Evolutionary conservation across 2,888 invertebrate species (phyloP).

Genomic region (Crematogaster levior): DNA sequence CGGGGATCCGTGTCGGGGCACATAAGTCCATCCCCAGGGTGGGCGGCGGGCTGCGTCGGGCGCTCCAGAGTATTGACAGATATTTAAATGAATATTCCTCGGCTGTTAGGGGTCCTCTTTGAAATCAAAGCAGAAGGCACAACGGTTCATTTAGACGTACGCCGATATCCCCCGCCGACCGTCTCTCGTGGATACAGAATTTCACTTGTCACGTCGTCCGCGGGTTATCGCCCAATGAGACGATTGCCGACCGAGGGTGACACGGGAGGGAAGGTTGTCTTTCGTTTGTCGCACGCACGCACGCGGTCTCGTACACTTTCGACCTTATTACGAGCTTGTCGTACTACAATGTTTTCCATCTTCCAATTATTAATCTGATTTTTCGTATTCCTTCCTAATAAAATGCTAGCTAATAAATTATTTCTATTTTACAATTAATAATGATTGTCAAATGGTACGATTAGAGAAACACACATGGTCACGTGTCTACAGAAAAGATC

Average conservation of each 20-base stretch:
- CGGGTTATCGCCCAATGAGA: constrained; percentile 69
- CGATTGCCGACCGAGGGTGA: constrained; percentile 63
- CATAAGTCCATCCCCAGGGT: constrained; percentile 74
- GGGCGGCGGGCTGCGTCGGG: constrained; percentile 72
- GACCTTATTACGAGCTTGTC: constrained; percentile 18
- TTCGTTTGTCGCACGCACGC: constrained; percentile 67
- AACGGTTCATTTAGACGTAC: constrained; percentile 81
- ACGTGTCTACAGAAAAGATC: background rate
- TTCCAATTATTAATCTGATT: background rate
- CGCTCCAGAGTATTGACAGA: constrained; percentile 82
- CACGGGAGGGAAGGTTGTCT: constrained; percentile 62
- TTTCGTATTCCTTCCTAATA: background rate
- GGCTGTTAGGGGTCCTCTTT: constrained; percentile 81
- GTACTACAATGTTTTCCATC: background rate
- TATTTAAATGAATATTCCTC: constrained; percentile 85
- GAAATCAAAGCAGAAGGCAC: constrained; percentile 82
- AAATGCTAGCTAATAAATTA: background rate
- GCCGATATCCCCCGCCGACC: constrained; percentile 75
- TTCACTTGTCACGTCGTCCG: constrained; percentile 81
- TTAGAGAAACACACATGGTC: background rate
- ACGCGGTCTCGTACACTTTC: constrained; percentile 56
- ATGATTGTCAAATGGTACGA: background rate
- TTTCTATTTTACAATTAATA: background rate
- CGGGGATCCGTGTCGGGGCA: constrained; percentile 65
- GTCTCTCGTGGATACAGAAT: constrained; percentile 76